These are phyloP conservation scores for Cancer borealis DNA, from an alignment of 2,888 invertebrate genomes.

Conservation along the genomic window DNA sequence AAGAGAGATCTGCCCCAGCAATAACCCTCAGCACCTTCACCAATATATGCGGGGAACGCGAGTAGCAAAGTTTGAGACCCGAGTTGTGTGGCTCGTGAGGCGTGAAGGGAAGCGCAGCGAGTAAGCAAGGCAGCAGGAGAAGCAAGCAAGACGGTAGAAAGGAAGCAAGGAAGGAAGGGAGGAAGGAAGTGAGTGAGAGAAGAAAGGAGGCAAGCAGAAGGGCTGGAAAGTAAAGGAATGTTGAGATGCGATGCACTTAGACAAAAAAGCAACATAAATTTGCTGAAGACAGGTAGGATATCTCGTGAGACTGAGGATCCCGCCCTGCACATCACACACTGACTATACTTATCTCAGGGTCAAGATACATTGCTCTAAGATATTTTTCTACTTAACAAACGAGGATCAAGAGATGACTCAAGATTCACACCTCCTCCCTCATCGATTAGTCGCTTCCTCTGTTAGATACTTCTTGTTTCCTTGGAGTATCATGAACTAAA, in stretches of 20 bases:
- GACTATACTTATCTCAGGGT: not conserved
- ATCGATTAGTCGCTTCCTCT: no score
- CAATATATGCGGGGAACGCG: conserved; percentile 27
- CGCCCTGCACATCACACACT: not conserved
- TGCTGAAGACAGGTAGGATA: not conserved
- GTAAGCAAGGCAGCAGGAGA: not conserved
- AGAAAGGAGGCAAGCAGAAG: not conserved
- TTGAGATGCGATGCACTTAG: not conserved
- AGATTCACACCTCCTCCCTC: no score
- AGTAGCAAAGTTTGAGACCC: conserved; percentile 22
- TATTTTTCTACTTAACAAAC: no score
- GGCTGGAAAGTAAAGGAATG: not conserved
- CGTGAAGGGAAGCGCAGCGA: conserved; percentile 2
- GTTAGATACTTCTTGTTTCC: no score
- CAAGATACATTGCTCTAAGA: not conserved
- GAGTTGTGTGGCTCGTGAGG: not conserved
- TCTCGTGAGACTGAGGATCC: not conserved
- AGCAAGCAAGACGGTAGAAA: conserved; percentile 17
- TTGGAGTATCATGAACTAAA: no score
- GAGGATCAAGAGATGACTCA: no score
- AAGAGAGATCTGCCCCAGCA: not conserved
- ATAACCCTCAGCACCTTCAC: not conserved
- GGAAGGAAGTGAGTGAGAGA: not conserved
- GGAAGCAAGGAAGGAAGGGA: not conserved
- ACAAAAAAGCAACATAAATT: not conserved